These are phyloP conservation scores for Sakesphorus luctuosus DNA, from an alignment of 2,113 vertebrate genomes.

Conservation along the genomic window DNA sequence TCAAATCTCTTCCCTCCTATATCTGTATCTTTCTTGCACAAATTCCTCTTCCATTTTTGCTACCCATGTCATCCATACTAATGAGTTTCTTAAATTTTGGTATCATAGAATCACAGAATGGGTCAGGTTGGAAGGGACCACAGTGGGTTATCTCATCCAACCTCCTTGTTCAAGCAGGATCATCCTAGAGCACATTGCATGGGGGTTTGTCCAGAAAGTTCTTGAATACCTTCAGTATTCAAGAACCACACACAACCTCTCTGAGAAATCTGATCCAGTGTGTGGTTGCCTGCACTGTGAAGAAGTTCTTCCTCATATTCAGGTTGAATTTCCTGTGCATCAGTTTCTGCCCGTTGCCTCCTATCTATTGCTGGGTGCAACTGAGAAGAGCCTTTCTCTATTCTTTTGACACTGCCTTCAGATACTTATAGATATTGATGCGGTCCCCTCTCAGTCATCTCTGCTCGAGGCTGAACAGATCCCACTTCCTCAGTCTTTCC, in stretches of 20 bases:
- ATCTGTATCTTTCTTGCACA: background rate
- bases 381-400: background rate
- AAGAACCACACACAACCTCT: too few species aligned
- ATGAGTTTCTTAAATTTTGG: background rate
- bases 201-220: background rate
- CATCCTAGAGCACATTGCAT: background rate
- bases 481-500: background rate
- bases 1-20: background rate
- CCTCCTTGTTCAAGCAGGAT: background rate
- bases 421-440: too few species aligned
- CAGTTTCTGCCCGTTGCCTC: background rate
- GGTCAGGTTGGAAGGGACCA: background rate
- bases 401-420: background rate
- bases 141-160: background rate
- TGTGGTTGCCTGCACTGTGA: background rate
- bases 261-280: background rate
- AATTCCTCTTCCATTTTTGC: background rate
- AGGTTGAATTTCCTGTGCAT: background rate
- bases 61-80: background rate
- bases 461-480: too few species aligned
- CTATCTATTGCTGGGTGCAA: background rate
- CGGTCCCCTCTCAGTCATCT: too few species aligned
- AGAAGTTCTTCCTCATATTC: background rate
- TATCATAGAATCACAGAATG: background rate
- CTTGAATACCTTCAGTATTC: background rate